Evolutionary conservation across 1,140 invertebrate species (phyloP).

Genomic region (Pseudomyrmex dendroicus): DNA sequence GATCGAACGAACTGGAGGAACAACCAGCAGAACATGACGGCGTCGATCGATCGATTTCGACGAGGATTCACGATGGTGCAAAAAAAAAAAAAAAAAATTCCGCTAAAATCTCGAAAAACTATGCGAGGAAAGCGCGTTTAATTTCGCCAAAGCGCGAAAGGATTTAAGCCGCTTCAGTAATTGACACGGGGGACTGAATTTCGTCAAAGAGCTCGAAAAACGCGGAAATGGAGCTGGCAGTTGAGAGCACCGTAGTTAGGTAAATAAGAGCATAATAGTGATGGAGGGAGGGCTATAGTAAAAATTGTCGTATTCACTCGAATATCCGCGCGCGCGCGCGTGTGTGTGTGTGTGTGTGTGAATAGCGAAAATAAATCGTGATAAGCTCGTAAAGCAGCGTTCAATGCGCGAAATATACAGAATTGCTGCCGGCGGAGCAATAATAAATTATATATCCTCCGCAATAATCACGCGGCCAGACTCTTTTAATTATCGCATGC

Average conservation of each 20-base stretch:
- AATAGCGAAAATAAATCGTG: constrained; percentile 46
- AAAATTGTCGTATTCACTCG: constrained; percentile 29
- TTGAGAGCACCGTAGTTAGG: constrained; percentile 35
- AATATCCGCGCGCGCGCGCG: neutral
- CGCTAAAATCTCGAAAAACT: constrained; percentile 67
- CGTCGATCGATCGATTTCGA: constrained; percentile 77
- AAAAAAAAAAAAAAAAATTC: constrained; percentile 44
- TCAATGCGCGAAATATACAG: constrained; percentile 3
- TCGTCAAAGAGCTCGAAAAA: constrained; percentile 52
- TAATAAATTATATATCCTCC: constrained; percentile 29
- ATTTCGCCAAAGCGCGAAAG: constrained; percentile 63
- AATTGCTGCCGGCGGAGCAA: neutral
- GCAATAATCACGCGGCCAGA: constrained; percentile 12
- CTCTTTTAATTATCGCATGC: constrained; percentile 32
- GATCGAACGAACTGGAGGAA: constrained; percentile 64
- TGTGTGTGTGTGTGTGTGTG: neutral
- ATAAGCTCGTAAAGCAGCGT: constrained; percentile 10
- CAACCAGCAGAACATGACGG: constrained; percentile 62
- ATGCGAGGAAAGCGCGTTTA: constrained; percentile 64
- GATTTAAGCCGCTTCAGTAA: constrained; percentile 69
- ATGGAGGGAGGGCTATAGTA: neutral
- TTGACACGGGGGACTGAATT: constrained; percentile 61
- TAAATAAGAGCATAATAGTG: constrained; percentile 48
- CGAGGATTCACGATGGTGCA: constrained; percentile 62
- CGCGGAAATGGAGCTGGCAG: constrained; percentile 19